Percentiles rank a stretch among this genome's conserved stretches.
Conservation (phyloP, 1,140 invertebrate species). For the Trigoniulus corallinus region DNA sequence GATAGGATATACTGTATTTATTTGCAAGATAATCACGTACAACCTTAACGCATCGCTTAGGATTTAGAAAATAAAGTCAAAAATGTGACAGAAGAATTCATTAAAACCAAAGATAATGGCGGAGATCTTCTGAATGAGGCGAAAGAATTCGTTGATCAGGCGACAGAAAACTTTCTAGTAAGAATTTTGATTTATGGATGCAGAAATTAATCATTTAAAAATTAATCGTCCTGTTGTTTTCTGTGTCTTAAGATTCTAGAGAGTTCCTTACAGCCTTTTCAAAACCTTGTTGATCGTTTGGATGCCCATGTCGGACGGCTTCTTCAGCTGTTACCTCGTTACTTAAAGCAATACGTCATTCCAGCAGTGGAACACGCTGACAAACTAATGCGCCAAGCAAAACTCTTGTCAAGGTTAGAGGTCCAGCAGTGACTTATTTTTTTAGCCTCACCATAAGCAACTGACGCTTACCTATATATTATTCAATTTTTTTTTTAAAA, state of each 20-base stretch:
- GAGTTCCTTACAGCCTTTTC: no score
- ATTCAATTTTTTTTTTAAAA: no score
- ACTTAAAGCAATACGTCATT: conserved; percentile 20
- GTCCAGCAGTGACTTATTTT: no score
- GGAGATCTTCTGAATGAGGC: conserved; percentile 11
- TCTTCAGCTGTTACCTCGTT: conserved; percentile 20
- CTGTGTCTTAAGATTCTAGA: no score
- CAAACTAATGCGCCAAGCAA: conserved; percentile 3
- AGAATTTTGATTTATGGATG: conserved; percentile 10
- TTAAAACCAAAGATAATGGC: conserved; percentile 12
- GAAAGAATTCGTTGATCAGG: conserved; percentile 11
- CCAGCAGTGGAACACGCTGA: conserved; percentile 13
- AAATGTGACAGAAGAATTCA: conserved; percentile 5
- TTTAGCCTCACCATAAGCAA: no score
- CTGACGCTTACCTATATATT: no score
- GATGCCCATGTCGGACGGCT: conserved; percentile 17
- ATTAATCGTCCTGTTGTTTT: neutral
- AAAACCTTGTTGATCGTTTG: conserved; percentile 18
- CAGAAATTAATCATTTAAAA: neutral
- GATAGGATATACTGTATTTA: no score
- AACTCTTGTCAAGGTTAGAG: no score
- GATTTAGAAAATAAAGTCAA: conserved; percentile 5
- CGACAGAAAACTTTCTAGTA: no score
- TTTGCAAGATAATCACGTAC: no score
- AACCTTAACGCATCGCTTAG: no score